Percentiles rank a stretch among this genome's conserved stretches.
These are phyloP conservation scores for Globodera rostochiensis DNA, from an alignment of 1,140 invertebrate species.

Conservation along the genomic window DNA sequence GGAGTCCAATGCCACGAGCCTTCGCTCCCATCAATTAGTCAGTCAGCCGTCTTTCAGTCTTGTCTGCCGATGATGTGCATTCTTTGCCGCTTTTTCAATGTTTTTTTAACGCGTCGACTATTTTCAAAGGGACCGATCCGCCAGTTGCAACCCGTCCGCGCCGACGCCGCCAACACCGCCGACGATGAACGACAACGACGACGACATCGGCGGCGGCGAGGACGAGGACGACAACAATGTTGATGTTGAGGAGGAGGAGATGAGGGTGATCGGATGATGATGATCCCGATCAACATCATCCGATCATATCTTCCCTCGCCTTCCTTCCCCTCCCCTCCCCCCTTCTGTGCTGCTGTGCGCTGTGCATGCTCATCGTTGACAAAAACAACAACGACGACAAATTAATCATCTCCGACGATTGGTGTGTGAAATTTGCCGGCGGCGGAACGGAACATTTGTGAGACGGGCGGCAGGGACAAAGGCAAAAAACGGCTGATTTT, in stretches of 20 bases:
- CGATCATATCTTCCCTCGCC: background rate
- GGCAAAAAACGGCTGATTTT: background rate
- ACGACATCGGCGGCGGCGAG: too few relatives aligned
- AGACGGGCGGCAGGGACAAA: background rate
- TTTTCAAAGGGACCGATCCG: background rate
- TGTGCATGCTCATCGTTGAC: background rate
- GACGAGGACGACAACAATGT: background rate
- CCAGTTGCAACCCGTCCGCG: background rate
- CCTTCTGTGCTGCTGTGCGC: too few relatives aligned
- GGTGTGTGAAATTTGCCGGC: background rate
- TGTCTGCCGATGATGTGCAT: background rate
- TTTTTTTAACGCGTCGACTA: background rate
- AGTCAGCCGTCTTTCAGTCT: background rate
- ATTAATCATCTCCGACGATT: background rate
- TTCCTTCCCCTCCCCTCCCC: too few relatives aligned
- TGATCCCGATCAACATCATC: background rate
- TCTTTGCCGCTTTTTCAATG: background rate
- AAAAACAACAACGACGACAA: background rate
- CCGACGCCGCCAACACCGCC: too few relatives aligned
- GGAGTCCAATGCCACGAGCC: background rate
- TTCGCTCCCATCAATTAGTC: background rate
- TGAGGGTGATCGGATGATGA: background rate
- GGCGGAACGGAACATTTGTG: slow-evolving; percentile 1
- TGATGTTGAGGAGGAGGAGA: background rate
- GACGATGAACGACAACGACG: background rate